A percentile compares a stretch with the other conserved stretches of the same genome.
These are phyloP conservation scores for Falco novaeseelandiae DNA, from an alignment of 2,797 vertebrate genomes.

Conservation along the genomic window DNA sequence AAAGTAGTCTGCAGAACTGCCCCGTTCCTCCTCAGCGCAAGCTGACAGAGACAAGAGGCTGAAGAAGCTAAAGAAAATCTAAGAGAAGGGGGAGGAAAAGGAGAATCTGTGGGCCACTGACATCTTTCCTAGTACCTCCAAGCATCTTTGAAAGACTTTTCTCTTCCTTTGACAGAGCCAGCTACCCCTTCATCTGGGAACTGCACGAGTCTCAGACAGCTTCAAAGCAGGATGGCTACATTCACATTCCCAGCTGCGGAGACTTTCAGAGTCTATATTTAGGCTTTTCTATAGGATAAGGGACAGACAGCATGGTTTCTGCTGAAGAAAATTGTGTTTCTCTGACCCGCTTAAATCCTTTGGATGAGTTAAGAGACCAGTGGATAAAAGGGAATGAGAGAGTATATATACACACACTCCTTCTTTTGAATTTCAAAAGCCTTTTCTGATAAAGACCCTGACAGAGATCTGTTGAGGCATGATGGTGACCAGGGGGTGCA, in stretches of 20 bases:
- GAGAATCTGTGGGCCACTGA: not conserved
- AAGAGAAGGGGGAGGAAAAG: not conserved
- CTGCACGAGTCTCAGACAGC: slow-evolving; percentile 5
- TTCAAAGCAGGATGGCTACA: slow-evolving; percentile 44
- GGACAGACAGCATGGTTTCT: slow-evolving; percentile 22
- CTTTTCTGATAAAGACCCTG: slow-evolving; percentile 26
- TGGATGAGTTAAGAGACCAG: slow-evolving; percentile 51
- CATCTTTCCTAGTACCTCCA: slow-evolving; percentile 3
- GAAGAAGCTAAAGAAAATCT: not conserved
- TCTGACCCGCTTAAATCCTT: slow-evolving; percentile 45
- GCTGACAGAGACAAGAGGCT: not conserved
- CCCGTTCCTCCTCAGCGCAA: not conserved
- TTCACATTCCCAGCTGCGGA: not conserved
- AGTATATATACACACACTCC: not conserved
- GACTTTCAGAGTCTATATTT: slow-evolving; percentile 61
- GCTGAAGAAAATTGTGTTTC: slow-evolving; percentile 36
- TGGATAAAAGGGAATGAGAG: slow-evolving; percentile 54
- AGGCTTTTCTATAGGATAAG: slow-evolving; percentile 51
- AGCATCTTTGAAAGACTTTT: slow-evolving; percentile 16
- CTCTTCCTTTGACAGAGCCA: slow-evolving; percentile 12
- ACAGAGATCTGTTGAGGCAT: slow-evolving; percentile 18
- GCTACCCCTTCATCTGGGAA: slow-evolving; percentile 29
- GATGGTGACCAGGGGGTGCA: slow-evolving; percentile 24
- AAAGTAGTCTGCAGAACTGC: not conserved
- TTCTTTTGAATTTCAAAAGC: slow-evolving; percentile 54